Evolutionary conservation across 2,113 vertebrate species (phyloP), one percentile per base, ranked within the genome.

Genomic region (Polypterus bichir): DNA sequence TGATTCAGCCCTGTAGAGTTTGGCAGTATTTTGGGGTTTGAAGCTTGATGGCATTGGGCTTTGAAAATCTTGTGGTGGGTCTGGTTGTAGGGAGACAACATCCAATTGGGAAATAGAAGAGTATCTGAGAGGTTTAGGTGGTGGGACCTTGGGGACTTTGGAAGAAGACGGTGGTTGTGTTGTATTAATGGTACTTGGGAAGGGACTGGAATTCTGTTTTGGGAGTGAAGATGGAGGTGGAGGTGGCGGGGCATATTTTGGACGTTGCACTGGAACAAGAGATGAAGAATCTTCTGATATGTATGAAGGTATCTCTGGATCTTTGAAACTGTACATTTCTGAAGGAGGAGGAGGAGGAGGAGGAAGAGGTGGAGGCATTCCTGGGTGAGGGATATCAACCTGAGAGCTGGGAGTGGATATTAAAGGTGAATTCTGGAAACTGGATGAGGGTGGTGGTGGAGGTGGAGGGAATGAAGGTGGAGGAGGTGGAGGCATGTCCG

Each of bases 401-500:
- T 76, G 82, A 56, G 78, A 81, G 55, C 77, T 67, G 0, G 75
- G 78, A 0, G 77, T 80, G 48, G 74, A 7, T 1, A 82, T 74
- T 0, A 81, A 66, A 27, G 27, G 27, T 27, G 27, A 27, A 27
- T 27, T 27, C 27, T 1, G 71, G 89, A 74, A 73, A 65, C 71
- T 76, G 0, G 71, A 66, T 9, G 59, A 45, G 1, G 67, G 62
- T 3, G 66, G 71, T 1, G 64, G 64, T 3, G 69, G 62, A 5
- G 62, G 82, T 57, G 79, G 62, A 3, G 82, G 75, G 10, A 80
- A 72, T 7, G 77, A 73, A 46, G 86, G 85, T 4, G 77, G 62
- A 0, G 79, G 77, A n/a, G 87, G 89, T 9, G 88, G 85, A 48
- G 83, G 83, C 1, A 79, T 67, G 0, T 89, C 79, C 0, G 92